Evolutionary conservation across 1,140 invertebrate species (phyloP).

Genomic region (Harlomillsia oculata): DNA sequence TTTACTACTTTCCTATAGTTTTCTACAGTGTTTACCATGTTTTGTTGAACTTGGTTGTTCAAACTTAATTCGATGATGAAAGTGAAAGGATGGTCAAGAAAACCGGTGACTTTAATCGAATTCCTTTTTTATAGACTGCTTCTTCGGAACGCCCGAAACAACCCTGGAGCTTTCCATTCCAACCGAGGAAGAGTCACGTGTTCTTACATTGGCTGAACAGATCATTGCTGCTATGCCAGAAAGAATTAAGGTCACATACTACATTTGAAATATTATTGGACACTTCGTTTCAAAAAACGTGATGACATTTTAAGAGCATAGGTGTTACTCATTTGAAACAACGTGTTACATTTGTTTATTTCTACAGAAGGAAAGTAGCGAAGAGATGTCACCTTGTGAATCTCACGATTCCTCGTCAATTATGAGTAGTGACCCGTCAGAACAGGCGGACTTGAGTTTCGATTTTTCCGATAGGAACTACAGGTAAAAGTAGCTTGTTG

Average conservation of each 20-base stretch:
- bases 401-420: constrained; percentile 34
- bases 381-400: constrained; percentile 31
- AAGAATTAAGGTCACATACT: constrained; percentile 90
- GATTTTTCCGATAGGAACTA: constrained; percentile 70
- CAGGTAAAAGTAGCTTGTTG: too few relatives aligned
- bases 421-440: constrained; percentile 35
- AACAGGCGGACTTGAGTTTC: constrained; percentile 59
- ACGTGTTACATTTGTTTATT: constrained; percentile 1
- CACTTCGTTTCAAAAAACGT: too few relatives aligned
- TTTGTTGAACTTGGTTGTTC: too few relatives aligned
- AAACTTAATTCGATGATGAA: too few relatives aligned
- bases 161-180: constrained; percentile 32
- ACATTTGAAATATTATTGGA: too few relatives aligned
- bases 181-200: constrained; percentile 72
- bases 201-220: constrained; percentile 88
- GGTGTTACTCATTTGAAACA: too few relatives aligned
- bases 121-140: constrained; percentile 29
- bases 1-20: too few relatives aligned
- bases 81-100: not conserved
- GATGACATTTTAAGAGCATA: too few relatives aligned
- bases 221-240: constrained; percentile 96
- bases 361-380: constrained; percentile 33
- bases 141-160: constrained; percentile 33
- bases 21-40: not conserved
- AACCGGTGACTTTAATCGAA: too few relatives aligned